Evolutionary conservation across 2,888 invertebrate species (phyloP).

Genomic region (Agrilus biguttatus): DNA sequence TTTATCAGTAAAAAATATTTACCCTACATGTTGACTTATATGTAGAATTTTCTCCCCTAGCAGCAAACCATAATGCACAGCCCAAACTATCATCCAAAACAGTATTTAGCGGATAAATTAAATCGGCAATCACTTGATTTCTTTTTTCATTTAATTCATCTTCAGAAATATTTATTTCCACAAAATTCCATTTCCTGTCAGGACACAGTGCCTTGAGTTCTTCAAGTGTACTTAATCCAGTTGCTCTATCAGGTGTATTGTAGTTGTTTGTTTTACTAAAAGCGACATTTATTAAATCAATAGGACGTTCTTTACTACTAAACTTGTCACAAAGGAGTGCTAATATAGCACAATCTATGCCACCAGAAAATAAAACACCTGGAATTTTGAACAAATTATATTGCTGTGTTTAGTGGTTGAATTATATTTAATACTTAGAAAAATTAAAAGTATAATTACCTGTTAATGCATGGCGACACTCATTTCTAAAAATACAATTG

Average conservation of each 20-base stretch:
- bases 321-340: constrained; percentile 65
- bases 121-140: constrained; percentile 46
- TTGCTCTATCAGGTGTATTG: constrained; percentile 73
- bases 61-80: constrained; percentile 94
- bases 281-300: constrained; percentile 92
- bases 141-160: constrained; percentile 47
- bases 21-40: constrained; percentile 51
- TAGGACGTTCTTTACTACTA: constrained; percentile 47
- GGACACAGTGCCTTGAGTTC: constrained; percentile 59
- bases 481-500: constrained; percentile 29
- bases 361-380: constrained; percentile 88
- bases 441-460: constrained; percentile 10
- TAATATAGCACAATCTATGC: constrained; percentile 87
- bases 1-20: constrained; percentile 14
- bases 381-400: not conserved
- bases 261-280: constrained; percentile 49
- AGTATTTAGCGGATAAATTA: constrained; percentile 74
- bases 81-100: constrained; percentile 94
- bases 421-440: too few relatives aligned
- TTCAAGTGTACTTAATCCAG: constrained; percentile 53
- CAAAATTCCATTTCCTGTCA: constrained; percentile 65
- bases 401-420: too few relatives aligned
- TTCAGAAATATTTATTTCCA: constrained; percentile 60
- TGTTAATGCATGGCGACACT: constrained; percentile 28
- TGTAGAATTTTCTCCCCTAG: constrained; percentile 46